Evolutionary conservation across 2,888 invertebrate species (phyloP).

Genomic region (Drosophila yooni): DNA sequence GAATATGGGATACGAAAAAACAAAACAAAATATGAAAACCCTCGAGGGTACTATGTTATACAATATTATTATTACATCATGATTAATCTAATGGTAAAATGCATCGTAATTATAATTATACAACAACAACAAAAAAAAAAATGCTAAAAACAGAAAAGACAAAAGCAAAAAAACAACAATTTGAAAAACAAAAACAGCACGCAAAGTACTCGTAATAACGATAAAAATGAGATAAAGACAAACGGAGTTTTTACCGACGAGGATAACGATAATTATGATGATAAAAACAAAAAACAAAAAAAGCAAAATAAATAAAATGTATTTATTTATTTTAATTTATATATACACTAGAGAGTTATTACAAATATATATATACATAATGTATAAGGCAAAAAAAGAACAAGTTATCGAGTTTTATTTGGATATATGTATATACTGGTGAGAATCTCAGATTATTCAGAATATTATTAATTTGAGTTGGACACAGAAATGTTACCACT

Average conservation of each 20-base stretch:
- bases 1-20: constrained; percentile 48
- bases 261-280: constrained; percentile 66
- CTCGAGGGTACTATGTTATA: constrained; percentile 68
- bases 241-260: constrained; percentile 75
- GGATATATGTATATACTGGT: neutral
- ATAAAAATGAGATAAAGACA: constrained; percentile 75
- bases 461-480: neutral
- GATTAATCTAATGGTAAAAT: constrained; percentile 64
- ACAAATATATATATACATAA: constrained; percentile 82
- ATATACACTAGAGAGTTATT: constrained; percentile 85
- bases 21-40: constrained; percentile 24
- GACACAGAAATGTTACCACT: neutral
- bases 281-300: constrained; percentile 51
- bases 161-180: constrained; percentile 44
- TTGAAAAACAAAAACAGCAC: constrained; percentile 57
- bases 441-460: neutral
- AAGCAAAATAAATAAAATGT: constrained; percentile 79
- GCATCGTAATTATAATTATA: constrained; percentile 68
- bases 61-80: constrained; percentile 71
- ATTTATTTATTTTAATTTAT: constrained; percentile 85
- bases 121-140: constrained; percentile 49
- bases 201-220: constrained; percentile 58
- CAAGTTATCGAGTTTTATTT: constrained; percentile 7
- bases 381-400: constrained; percentile 74
- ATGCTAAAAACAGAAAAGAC: constrained; percentile 18